Evolutionary conservation across 2,797 vertebrate genomes (phyloP), one percentile per base, ranked within the genome.

Genomic region (Adrianichthys oophorus): DNA sequence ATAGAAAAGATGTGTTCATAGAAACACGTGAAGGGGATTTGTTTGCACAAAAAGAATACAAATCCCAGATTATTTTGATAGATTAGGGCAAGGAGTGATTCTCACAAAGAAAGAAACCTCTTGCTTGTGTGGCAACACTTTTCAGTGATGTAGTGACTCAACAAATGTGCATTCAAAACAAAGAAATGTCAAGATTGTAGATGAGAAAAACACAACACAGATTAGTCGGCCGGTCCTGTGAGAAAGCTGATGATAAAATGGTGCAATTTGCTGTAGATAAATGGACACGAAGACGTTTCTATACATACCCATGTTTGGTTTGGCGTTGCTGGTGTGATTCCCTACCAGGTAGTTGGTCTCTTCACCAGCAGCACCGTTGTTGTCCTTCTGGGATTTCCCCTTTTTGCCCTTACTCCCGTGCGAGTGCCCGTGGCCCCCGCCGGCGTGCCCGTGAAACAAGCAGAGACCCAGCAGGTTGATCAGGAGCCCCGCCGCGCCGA

Each of bases 301-400:
- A 19, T 16, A 53, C 76, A 68, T 47, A 90, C 87, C 89, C 2
- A 77, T 68, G 57, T 53, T 82, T 4, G 46, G 73, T 41, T 76
- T 88, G 42, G 87, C 80, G 0, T 94, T 94, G 79, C 90, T 92
- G 87, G 78, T 91, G 87, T 91, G 90, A 62, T 91, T 94, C 48
- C 84, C 91, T 79, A 98, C 96, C 66, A 98, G 79, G 70, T 93
- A 96, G 89, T 96, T 98, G 81, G 95, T 96, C 91, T 99, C 97
- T 65, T 96, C 96, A 0, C 85, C 90, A 0, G 87, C 87, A 1
- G 89, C 90, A 0, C 87, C 90, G 0, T 91, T 73, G 18, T 84
- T 51, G 57, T 85, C 67, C 23, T 79, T 86, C 56, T 90, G 88
- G 1, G 79, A 52, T 78, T 86, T 85, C 7, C 72, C 57, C 68